These are phyloP conservation scores for Athalia cordata DNA, from an alignment of 2,888 invertebrate species.

Conservation along the genomic window DNA sequence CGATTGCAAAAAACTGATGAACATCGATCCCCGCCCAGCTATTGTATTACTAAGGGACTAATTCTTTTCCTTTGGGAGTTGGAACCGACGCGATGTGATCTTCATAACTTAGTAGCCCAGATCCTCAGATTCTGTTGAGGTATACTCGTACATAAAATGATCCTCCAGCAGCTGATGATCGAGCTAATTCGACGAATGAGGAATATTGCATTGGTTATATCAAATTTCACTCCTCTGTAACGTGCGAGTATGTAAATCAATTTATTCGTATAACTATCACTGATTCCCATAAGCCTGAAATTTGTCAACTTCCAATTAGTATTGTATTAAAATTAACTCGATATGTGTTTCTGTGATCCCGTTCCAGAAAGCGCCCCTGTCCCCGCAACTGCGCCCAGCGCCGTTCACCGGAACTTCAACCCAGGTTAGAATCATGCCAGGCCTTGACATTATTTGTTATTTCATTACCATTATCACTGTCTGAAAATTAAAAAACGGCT, in stretches of 20 bases:
- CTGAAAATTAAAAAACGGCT: no score
- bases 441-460: conserved; percentile 47
- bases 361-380: conserved; percentile 69
- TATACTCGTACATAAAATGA: no score
- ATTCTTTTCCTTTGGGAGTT: not conserved
- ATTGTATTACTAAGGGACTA: conserved; percentile 1
- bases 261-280: no score
- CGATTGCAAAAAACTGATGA: conserved; percentile 22
- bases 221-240: no score
- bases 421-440: conserved; percentile 70
- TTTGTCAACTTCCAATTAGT: not conserved
- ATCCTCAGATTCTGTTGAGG: no score
- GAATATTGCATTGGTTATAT: no score
- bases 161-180: no score
- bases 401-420: conserved; percentile 68
- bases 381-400: conserved; percentile 67
- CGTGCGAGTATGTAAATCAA: no score
- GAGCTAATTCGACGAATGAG: no score
- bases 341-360: conserved; percentile 62
- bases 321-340: conserved; percentile 59
- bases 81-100: no score
- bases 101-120: no score
- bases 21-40: conserved; percentile 10
- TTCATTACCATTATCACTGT: no score
- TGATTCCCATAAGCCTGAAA: not conserved